Evolutionary conservation across 2,797 vertebrate genomes (phyloP).

Genomic region (Hypotaenidia okinawae): DNA sequence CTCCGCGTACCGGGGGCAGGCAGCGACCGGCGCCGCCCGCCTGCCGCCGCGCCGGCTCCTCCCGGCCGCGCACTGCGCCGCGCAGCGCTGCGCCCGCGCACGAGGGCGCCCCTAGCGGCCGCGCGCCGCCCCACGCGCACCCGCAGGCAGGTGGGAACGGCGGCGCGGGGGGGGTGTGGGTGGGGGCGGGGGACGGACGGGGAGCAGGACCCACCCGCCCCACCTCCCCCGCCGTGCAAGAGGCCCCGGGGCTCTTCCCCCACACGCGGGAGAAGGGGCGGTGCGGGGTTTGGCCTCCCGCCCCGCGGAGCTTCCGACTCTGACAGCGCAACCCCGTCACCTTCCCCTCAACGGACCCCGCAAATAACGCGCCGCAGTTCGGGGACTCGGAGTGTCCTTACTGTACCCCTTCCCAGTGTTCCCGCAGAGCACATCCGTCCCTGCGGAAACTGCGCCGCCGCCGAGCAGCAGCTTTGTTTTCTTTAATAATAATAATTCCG

Average conservation of each 20-base stretch:
- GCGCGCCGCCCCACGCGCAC: not conserved
- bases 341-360: not conserved
- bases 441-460: not conserved
- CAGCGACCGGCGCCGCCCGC: not conserved
- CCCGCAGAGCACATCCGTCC: not conserved
- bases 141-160: not conserved
- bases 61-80: not conserved
- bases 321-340: not conserved
- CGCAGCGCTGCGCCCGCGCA: not conserved
- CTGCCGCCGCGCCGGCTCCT: not conserved
- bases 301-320: accelerated
- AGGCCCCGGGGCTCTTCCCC: not conserved
- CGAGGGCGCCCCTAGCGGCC: not conserved
- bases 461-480: conserved; percentile 27
- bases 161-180: no score
- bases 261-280: not conserved
- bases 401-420: not conserved
- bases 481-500: conserved; percentile 49
- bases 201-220: not conserved
- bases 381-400: not conserved
- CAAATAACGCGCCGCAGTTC: not conserved
- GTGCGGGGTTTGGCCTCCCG: no score
- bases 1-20: not conserved
- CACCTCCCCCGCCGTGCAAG: not conserved
- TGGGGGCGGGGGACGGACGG: no score